Evolutionary conservation across 2,888 invertebrate species (phyloP), one percentile per base, ranked within the genome.

Genomic region (Parnassius orleans): DNA sequence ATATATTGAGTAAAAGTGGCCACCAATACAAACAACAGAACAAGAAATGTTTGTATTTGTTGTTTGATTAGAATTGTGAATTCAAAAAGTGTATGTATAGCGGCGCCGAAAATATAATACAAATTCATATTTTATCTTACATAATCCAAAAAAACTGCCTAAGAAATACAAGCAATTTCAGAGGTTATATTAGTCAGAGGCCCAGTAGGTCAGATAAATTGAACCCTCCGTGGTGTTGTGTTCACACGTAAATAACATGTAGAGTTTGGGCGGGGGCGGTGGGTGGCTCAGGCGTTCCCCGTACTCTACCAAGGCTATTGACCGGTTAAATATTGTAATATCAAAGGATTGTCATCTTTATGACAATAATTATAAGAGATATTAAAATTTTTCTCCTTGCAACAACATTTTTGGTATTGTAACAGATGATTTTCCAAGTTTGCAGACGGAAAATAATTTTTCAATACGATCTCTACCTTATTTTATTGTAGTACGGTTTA

Each of bases 181-280:
- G 79, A 78, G 83, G 82, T 88, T 83, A 84, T 87, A 88, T 89
- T 87, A 90, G 87, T 83, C 83, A 85, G 85, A 86, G 87, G 88
- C 89, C 87, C 83, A 90, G 86, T 90, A 91, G 90, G 90, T 90
- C 90, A 91, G 89, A 91, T 90, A 90, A 90, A 90, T 90, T 90
- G 89, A 88, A 90, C 90, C 88, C 89, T 87, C 81, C 80, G 83
- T 76, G 82, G 86, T 82, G 83, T 82, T 86, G 88, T 89, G 90
- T 90, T 90, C 90, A 89, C 90, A 90, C 90, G 90, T 91, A 91
- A 91, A 91, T 90, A 91, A 90, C 90, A 86, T 87, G 87, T 86
- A 87, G 88, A 87, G 86, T 82, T 80, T 80, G 84, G 84, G 83
- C 76, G 74, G 82, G 75, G 72, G 78, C 83, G 80, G 81, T 78